Conservation (phyloP, 1,140 invertebrate genomes). For the Diachasmimorpha longicaudata region DNA sequence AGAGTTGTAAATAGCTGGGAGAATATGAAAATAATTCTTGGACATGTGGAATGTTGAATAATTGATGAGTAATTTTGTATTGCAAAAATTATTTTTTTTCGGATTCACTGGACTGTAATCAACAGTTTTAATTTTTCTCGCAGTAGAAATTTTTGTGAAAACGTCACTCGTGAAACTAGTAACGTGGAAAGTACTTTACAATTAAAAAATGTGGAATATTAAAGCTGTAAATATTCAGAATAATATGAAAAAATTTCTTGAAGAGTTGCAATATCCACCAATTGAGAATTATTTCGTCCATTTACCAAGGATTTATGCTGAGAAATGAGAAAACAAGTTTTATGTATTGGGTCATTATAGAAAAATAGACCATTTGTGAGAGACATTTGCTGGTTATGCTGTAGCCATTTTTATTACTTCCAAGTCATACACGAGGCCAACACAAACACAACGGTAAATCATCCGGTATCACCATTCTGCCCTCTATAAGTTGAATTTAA, state of each 20-base stretch:
- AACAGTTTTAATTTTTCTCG: too few relatives aligned
- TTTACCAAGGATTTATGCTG: background rate
- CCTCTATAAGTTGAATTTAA: slow-evolving; percentile 51
- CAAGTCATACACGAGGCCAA: slow-evolving; percentile 39
- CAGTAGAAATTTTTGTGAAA: too few relatives aligned
- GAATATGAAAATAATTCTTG: too few relatives aligned
- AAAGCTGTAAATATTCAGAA: background rate
- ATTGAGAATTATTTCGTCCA: background rate
- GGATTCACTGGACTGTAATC: too few relatives aligned
- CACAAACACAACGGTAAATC: slow-evolving; percentile 55
- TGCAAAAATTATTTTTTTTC: too few relatives aligned
- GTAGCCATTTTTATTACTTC: slow-evolving; percentile 51
- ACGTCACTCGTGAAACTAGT: too few relatives aligned
- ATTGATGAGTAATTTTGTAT: too few relatives aligned
- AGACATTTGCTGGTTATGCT: slow-evolving; percentile 19
- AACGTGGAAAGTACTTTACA: too few relatives aligned
- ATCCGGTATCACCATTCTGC: slow-evolving; percentile 43
- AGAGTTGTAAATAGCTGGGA: too few relatives aligned
- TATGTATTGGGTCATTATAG: slow-evolving; percentile 15
- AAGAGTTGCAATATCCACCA: background rate
- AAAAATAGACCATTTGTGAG: slow-evolving; percentile 16
- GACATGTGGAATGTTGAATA: too few relatives aligned
- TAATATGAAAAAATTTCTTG: too few relatives aligned
- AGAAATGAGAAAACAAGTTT: slow-evolving; percentile 8
- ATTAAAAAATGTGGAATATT: background rate